Conservation (phyloP, 2,113 vertebrate genomes). For the Gavia stellata region DNA sequence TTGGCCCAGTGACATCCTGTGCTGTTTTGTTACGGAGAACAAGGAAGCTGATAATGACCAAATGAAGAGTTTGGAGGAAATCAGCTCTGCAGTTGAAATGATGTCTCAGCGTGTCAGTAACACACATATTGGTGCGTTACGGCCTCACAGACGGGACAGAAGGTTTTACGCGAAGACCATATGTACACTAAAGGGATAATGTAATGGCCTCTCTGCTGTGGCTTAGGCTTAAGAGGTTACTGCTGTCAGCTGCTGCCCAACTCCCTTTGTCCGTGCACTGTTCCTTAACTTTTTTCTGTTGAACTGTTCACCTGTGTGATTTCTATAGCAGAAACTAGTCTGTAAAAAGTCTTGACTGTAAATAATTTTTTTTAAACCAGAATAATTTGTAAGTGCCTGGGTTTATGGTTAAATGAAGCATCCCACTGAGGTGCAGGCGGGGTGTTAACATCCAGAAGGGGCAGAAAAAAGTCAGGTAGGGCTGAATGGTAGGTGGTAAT, state of each 20-base stretch:
- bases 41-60: neutral
- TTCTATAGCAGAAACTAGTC: neutral
- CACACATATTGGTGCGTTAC: neutral
- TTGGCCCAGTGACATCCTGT: neutral
- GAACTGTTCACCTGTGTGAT: neutral
- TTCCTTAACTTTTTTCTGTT: neutral
- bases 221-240: neutral
- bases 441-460: neutral
- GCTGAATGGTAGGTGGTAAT: neutral
- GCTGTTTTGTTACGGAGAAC: neutral
- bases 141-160: neutral
- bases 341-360: neutral
- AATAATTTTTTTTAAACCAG: neutral
- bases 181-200: neutral
- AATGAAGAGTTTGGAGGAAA: neutral
- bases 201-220: neutral
- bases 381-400: neutral
- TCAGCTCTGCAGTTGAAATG: neutral
- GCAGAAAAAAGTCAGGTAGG: neutral
- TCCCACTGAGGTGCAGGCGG: neutral
- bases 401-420: neutral
- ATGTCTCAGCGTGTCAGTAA: neutral
- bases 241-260: neutral
- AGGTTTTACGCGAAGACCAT: neutral
- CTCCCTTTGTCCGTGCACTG: neutral